Evolutionary conservation across 2,113 vertebrate genomes (phyloP).

Genomic region (Pedionomus torquatus): DNA sequence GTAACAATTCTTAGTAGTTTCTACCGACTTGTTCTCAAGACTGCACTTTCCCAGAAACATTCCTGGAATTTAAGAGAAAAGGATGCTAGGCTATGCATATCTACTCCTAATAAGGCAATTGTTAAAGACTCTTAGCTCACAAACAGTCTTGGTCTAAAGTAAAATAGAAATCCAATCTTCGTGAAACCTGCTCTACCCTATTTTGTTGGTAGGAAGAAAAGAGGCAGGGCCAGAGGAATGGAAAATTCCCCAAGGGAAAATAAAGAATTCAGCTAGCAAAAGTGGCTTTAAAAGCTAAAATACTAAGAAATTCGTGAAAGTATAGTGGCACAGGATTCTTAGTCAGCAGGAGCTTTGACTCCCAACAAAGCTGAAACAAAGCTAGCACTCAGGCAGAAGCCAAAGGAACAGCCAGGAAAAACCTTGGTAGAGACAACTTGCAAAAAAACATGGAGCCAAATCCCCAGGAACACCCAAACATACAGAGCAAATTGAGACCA

Average conservation of each 20-base stretch:
- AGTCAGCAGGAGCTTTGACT: not conserved
- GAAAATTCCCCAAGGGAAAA: not conserved
- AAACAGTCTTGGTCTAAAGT: not conserved
- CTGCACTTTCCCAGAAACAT: not conserved
- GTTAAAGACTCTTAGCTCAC: not conserved
- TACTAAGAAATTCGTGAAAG: not conserved
- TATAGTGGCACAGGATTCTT: not conserved
- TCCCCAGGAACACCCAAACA: not conserved
- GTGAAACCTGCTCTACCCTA: not conserved
- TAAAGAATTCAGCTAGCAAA: not conserved
- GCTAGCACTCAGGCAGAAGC: not conserved
- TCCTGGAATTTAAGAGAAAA: not conserved
- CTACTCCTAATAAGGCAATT: conserved; percentile 5
- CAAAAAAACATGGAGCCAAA: not conserved
- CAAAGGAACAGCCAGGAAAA: not conserved
- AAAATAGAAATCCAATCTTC: not conserved
- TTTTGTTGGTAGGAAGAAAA: not conserved
- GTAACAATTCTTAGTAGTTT: not conserved
- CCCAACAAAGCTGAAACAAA: not conserved
- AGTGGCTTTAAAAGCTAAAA: not conserved
- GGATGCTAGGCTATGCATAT: not conserved
- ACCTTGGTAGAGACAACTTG: not conserved
- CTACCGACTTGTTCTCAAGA: not conserved
- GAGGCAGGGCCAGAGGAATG: not conserved
- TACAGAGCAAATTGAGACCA: not conserved